These are phyloP conservation scores for Eulemur coronatus DNA, from an alignment of 2,797 vertebrate species.

Conservation along the genomic window DNA sequence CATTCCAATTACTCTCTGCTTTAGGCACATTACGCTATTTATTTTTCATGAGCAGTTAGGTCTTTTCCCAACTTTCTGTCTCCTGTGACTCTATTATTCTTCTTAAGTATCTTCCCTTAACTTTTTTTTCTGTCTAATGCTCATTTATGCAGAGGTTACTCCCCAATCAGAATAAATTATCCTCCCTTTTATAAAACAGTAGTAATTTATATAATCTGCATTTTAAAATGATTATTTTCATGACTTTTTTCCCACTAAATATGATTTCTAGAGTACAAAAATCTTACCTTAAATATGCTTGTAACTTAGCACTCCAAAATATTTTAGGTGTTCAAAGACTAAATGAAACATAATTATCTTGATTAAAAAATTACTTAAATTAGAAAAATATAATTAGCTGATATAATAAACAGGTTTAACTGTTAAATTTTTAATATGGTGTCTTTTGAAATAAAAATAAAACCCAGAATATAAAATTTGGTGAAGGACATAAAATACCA, in stretches of 20 bases:
- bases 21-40: neutral
- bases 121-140: neutral
- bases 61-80: neutral
- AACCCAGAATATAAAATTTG: neutral
- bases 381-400: neutral
- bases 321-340: neutral
- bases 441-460: neutral
- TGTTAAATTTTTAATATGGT: neutral
- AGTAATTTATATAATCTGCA: neutral
- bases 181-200: neutral
- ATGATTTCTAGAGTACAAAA: neutral
- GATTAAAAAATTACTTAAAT: constrained; percentile 17
- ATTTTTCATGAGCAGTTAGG: neutral
- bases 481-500: neutral
- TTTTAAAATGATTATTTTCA: neutral
- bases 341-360: neutral
- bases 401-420: neutral
- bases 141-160: neutral
- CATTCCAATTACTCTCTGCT: neutral
- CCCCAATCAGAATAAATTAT: neutral
- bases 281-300: neutral
- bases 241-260: neutral
- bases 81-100: neutral
- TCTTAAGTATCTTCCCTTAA: neutral
- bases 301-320: neutral